phyloP scores from a whole-genome alignment of 2,113 vertebrate species.

The Oryzias javanicus region DNA sequence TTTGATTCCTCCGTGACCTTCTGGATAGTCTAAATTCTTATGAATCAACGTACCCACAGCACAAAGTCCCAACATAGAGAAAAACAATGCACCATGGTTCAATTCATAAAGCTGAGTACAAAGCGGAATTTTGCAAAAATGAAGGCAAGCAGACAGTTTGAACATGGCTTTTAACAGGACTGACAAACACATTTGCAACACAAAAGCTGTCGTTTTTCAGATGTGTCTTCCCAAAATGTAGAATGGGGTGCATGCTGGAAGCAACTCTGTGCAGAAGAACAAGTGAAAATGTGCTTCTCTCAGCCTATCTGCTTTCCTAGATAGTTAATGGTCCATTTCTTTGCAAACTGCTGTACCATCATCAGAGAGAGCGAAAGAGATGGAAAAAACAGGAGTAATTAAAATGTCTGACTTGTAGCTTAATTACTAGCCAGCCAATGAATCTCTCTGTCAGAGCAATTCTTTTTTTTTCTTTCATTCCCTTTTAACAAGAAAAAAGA shows the following conservation, averaged over 20 bases:
- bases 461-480: slow-evolving; percentile 35
- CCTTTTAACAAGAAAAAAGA: slow-evolving; percentile 40
- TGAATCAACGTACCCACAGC: no score
- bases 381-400: slow-evolving; percentile 66
- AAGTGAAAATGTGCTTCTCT: slow-evolving; percentile 47
- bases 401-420: slow-evolving; percentile 73
- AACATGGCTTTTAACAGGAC: neutral
- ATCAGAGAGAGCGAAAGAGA: slow-evolving; percentile 49
- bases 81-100: no score
- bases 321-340: slow-evolving; percentile 56
- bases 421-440: slow-evolving; percentile 71
- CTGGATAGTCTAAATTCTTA: no score
- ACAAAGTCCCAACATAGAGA: no score
- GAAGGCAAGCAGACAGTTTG: no score
- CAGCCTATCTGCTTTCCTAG: slow-evolving; percentile 40
- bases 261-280: neutral
- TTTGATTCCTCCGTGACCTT: no score
- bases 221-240: slow-evolving; percentile 6
- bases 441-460: slow-evolving; percentile 67
- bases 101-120: no score
- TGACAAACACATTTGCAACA: slow-evolving; percentile 9
- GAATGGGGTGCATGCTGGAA: slow-evolving; percentile 11
- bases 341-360: slow-evolving; percentile 36
- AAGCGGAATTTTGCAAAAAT: no score
- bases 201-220: neutral